Evolutionary conservation across 2,888 invertebrate species (phyloP).

Genomic region (Escarpia spicata): DNA sequence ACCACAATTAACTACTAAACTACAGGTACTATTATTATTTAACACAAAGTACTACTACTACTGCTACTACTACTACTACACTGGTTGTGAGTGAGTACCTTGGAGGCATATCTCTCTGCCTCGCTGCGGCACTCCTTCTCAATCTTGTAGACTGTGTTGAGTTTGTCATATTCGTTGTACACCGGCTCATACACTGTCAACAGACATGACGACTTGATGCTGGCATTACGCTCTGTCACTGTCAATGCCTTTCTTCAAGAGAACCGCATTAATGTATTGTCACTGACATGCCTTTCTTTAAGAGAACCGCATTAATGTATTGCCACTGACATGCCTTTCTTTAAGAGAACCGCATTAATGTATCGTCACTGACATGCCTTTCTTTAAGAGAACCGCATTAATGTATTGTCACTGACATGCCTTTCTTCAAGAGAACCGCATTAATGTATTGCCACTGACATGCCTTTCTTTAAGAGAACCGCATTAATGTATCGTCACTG

Average conservation of each 20-base stretch:
- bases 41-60: not conserved
- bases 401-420: too few species aligned
- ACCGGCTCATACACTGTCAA: slow-evolving; percentile 44
- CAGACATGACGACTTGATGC: slow-evolving; percentile 46
- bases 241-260: not conserved
- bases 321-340: too few species aligned
- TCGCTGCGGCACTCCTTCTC: slow-evolving; percentile 52
- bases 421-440: too few species aligned
- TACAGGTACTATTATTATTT: not conserved
- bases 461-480: too few species aligned
- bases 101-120: slow-evolving; percentile 53
- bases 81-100: slow-evolving; percentile 41
- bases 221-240: slow-evolving; percentile 40
- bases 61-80: slow-evolving; percentile 8
- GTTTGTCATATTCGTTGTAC: slow-evolving; percentile 5
- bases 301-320: too few species aligned
- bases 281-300: too few species aligned
- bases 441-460: too few species aligned
- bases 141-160: slow-evolving; percentile 45
- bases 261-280: too few species aligned
- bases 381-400: too few species aligned
- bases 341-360: too few species aligned
- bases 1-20: not conserved
- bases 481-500: too few species aligned
- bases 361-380: too few species aligned